A percentile compares a stretch with the other conserved stretches of the same genome.
These are phyloP conservation scores for Trichomalopsis sarcophagae DNA, from an alignment of 1,140 invertebrate species.

Conservation along the genomic window DNA sequence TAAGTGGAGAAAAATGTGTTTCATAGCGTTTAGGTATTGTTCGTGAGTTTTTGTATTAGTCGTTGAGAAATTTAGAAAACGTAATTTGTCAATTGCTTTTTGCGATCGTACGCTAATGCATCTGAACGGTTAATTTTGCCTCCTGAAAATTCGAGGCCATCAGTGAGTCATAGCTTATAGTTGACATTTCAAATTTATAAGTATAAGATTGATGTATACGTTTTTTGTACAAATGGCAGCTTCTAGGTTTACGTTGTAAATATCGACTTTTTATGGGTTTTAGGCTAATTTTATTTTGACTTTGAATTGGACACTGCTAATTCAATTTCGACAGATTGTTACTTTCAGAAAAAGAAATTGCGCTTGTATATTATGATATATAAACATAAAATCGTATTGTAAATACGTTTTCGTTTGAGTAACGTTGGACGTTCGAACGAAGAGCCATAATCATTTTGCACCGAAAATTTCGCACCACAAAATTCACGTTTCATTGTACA, in stretches of 20 bases:
- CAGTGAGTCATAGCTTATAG: conserved; percentile 6
- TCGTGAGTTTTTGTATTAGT: not conserved
- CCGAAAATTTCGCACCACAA: not conserved
- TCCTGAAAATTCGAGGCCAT: not conserved
- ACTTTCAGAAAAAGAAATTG: not conserved
- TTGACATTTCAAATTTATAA: not conserved
- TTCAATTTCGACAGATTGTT: conserved; percentile 4
- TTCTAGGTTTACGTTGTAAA: conserved; percentile 40
- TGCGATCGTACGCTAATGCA: not conserved
- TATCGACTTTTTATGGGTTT: conserved; percentile 9
- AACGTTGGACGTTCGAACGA: conserved; percentile 30
- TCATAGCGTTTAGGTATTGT: not conserved
- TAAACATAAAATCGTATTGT: conserved; percentile 38
- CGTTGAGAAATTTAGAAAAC: not conserved
- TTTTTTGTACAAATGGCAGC: conserved; percentile 45
- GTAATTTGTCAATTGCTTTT: not conserved
- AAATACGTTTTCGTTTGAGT: conserved; percentile 46
- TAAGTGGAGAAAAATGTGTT: not conserved
- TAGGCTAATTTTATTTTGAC: conserved; percentile 17
- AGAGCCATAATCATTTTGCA: not conserved
- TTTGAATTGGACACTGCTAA: conserved; percentile 11
- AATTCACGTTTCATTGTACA: not conserved
- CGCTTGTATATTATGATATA: conserved; percentile 20
- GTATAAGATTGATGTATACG: conserved; percentile 27
- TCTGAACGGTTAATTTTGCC: conserved; percentile 2